These are phyloP conservation scores for Plutella xylostella DNA, from an alignment of 2,888 invertebrate genomes.

Conservation along the genomic window DNA sequence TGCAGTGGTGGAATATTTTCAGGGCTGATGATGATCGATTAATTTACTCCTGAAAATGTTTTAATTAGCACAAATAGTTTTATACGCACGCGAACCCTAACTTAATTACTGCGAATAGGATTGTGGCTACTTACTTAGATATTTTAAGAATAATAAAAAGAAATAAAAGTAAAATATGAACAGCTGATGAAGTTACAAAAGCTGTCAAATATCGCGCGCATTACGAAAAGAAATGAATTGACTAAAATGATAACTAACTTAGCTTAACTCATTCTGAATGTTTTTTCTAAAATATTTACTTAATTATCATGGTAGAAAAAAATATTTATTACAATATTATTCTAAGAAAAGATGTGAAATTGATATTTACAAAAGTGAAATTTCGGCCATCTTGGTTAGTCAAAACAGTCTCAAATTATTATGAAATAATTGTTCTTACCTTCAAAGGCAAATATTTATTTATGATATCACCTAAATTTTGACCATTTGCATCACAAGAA, in stretches of 20 bases:
- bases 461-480: conserved; percentile 73
- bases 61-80: too few species aligned
- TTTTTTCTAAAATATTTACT: neutral
- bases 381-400: conserved; percentile 55
- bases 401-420: conserved; percentile 56
- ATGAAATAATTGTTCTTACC: conserved; percentile 55
- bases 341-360: conserved; percentile 31
- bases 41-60: too few species aligned
- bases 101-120: too few species aligned
- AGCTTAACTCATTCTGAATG: neutral
- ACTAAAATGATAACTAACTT: neutral
- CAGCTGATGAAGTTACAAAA: neutral
- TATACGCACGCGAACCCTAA: too few species aligned
- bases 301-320: too few species aligned
- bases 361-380: conserved; percentile 22
- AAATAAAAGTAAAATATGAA: neutral
- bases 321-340: too few species aligned
- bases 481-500: conserved; percentile 65
- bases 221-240: neutral
- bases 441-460: conserved; percentile 81
- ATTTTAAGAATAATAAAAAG: too few species aligned
- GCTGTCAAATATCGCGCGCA: conserved; percentile 2
- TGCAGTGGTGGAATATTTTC: too few species aligned
- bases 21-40: too few species aligned
- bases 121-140: too few species aligned